Evolutionary conservation across 2,113 vertebrate species (phyloP).

Genomic region (Sisor rabdophorus): DNA sequence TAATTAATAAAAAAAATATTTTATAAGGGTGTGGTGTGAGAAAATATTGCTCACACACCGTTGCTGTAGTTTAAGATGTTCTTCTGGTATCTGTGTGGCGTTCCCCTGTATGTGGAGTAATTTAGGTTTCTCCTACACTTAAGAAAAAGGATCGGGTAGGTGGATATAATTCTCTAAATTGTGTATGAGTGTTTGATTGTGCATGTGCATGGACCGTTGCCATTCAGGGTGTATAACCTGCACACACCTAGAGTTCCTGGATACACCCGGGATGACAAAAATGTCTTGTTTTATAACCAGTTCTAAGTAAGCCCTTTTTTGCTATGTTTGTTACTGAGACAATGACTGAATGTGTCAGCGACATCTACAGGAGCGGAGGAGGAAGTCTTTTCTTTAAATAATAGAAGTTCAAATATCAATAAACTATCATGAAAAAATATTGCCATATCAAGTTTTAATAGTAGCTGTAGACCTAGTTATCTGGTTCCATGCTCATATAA

Average conservation of each 20-base stretch:
- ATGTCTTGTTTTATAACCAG: neutral
- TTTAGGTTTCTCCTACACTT: neutral
- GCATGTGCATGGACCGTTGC: neutral
- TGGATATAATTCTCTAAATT: neutral
- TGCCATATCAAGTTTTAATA: too few species aligned
- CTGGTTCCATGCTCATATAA: constrained; percentile 37
- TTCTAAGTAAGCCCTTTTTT: too few species aligned
- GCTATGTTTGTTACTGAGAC: too few species aligned
- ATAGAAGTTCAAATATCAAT: too few species aligned
- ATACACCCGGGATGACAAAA: neutral
- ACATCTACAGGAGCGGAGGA: too few species aligned
- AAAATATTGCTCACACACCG: too few species aligned
- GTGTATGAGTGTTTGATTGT: neutral
- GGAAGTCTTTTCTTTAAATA: too few species aligned
- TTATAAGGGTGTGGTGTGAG: neutral
- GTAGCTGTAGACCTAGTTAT: constrained; percentile 25
- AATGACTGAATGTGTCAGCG: too few species aligned
- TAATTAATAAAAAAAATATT: neutral
- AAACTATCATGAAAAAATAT: too few species aligned
- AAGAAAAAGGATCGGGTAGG: neutral
- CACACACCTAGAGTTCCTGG: neutral
- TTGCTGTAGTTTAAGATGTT: neutral
- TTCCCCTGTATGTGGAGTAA: neutral
- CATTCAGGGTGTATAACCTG: neutral
- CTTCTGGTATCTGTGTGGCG: too few species aligned